Percentiles rank a stretch among this genome's conserved stretches.
phyloP scores from a whole-genome alignment of 2,113 vertebrate species.

The Sturnira hondurensis region DNA sequence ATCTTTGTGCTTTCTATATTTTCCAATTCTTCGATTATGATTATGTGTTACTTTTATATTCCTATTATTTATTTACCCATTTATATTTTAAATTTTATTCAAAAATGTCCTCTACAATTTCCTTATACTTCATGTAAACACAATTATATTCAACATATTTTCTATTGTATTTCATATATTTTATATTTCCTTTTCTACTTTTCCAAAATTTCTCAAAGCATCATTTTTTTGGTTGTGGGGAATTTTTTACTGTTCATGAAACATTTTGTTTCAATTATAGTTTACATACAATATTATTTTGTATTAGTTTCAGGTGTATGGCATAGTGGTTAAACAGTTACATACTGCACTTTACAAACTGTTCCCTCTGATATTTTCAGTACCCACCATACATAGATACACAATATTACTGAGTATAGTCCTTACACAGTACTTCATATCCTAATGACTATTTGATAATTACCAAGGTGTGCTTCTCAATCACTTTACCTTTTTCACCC shows the following conservation, averaged over 20 bases:
- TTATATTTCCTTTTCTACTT: background rate
- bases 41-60: background rate
- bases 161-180: background rate
- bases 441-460: background rate
- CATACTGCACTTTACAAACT: background rate
- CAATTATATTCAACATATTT: background rate
- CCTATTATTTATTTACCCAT: background rate
- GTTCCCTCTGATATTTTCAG: background rate
- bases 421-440: background rate
- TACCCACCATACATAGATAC: background rate
- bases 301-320: background rate
- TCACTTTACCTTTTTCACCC: background rate
- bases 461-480: background rate
- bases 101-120: background rate
- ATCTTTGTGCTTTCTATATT: background rate
- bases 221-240: background rate
- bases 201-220: background rate
- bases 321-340: background rate
- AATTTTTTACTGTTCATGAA: background rate
- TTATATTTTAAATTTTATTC: conserved; percentile 20
- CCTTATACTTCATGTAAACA: background rate
- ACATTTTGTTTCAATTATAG: background rate
- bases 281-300: background rate
- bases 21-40: background rate
- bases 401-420: background rate